phyloP scores from a whole-genome alignment of 2,888 invertebrate genomes.

The Metacarcinus magister region DNA sequence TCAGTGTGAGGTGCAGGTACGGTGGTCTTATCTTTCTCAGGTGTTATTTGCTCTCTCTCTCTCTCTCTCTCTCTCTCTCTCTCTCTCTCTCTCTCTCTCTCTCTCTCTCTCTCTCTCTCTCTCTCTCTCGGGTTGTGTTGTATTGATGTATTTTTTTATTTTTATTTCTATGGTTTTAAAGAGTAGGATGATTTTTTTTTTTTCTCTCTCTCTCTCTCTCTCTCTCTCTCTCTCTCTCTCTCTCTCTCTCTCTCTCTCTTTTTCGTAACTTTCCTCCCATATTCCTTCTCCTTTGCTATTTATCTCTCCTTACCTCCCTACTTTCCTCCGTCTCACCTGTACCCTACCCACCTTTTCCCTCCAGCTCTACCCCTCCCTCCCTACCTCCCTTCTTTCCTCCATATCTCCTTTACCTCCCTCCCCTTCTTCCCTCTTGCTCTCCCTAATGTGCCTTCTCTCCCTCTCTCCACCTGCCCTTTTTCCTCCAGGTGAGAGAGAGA shows the following conservation, averaged over 20 bases:
- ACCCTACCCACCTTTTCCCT: background rate
- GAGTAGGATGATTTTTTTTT: background rate
- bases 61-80: conserved; percentile 21
- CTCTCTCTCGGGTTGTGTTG: background rate
- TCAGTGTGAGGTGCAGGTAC: background rate
- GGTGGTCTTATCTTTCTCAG: background rate
- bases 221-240: conserved; percentile 13
- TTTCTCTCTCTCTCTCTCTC: background rate
- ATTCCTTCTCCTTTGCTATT: background rate
- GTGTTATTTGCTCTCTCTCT: background rate
- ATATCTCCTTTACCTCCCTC: background rate
- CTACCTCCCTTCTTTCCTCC: background rate
- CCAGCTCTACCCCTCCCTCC: background rate
- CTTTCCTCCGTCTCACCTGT: background rate
- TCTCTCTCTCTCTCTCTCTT: background rate
- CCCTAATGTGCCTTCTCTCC: background rate
- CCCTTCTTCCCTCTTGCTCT: background rate
- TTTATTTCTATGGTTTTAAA: too few species aligned
- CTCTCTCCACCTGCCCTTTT: background rate
- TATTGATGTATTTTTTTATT: background rate
- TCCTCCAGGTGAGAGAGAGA: background rate
- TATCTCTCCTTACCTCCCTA: background rate
- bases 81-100: conserved; percentile 27
- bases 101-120: conserved; percentile 34
- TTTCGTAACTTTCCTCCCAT: background rate